phyloP scores from a whole-genome alignment of 2,888 invertebrate species.

The Epirrita christyi region DNA sequence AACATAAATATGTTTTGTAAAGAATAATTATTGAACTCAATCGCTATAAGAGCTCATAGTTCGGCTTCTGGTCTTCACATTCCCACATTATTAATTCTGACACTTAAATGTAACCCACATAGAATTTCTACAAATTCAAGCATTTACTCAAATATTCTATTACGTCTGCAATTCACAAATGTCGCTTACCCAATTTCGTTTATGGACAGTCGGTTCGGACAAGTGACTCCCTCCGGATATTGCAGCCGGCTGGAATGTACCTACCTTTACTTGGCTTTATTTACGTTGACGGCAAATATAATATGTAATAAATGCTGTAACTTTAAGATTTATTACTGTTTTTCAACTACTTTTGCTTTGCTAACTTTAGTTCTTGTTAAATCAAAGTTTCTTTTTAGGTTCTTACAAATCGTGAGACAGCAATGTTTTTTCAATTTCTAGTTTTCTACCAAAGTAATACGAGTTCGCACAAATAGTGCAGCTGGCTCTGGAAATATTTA shows the following conservation, averaged over 20 bases:
- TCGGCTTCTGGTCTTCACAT: too few relatives aligned
- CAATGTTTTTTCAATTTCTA: too few relatives aligned
- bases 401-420: too few relatives aligned
- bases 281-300: constrained; percentile 37
- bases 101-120: not conserved
- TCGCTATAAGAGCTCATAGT: too few relatives aligned
- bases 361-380: too few relatives aligned
- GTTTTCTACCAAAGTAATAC: too few relatives aligned
- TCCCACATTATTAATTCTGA: not conserved
- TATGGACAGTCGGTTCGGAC: constrained; percentile 24
- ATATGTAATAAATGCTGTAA: constrained; percentile 33
- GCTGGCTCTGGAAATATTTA: too few relatives aligned
- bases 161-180: constrained; percentile 26
- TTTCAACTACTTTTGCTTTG: too few relatives aligned
- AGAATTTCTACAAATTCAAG: constrained; percentile 13
- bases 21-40: too few relatives aligned
- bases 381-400: too few relatives aligned
- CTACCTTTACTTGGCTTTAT: constrained; percentile 16
- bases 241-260: constrained; percentile 15
- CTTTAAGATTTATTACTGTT: constrained; percentile 37
- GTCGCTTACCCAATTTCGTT: constrained; percentile 31
- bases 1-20: too few relatives aligned
- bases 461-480: too few relatives aligned
- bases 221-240: constrained; percentile 33
- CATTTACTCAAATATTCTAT: constrained; percentile 34